Percentiles rank a stretch among this genome's conserved stretches.
These are phyloP conservation scores for Condylostylus longicornis DNA, from an alignment of 1,140 invertebrate genomes.

Conservation along the genomic window DNA sequence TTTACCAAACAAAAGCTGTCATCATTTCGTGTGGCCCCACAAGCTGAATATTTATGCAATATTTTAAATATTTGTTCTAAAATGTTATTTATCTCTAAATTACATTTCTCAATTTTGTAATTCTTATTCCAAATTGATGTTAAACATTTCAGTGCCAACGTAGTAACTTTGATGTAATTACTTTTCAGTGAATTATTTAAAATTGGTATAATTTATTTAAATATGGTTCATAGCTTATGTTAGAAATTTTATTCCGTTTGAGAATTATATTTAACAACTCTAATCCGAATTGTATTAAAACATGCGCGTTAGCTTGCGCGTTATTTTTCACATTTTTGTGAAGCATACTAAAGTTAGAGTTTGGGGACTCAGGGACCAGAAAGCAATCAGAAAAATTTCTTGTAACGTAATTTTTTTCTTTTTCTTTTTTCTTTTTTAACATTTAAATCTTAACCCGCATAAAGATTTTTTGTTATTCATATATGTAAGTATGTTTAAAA, in stretches of 20 bases:
- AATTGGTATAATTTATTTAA: constrained; percentile 67
- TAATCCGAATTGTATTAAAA: constrained; percentile 83
- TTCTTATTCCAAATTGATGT: constrained; percentile 54
- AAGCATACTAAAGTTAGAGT: too few species aligned
- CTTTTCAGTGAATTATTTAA: constrained; percentile 62
- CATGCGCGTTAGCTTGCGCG: constrained; percentile 67
- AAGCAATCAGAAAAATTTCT: too few species aligned
- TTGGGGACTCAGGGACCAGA: too few species aligned
- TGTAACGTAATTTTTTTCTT: too few species aligned
- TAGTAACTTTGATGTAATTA: constrained; percentile 66
- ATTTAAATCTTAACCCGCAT: too few species aligned
- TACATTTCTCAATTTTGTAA: constrained; percentile 55
- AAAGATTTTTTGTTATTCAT: too few species aligned
- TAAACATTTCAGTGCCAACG: constrained; percentile 53
- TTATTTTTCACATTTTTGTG: constrained; percentile 44
- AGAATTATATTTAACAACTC: constrained; percentile 60
- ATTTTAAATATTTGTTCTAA: constrained; percentile 63
- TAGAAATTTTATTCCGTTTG: constrained; percentile 55
- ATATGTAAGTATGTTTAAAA: too few species aligned
- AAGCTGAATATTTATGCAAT: constrained; percentile 76
- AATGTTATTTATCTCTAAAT: constrained; percentile 45
- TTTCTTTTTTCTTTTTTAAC: too few species aligned
- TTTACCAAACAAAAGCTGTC: constrained; percentile 79
- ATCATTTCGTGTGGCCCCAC: constrained; percentile 65
- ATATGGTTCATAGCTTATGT: constrained; percentile 41